A percentile compares a stretch with the other conserved stretches of the same genome.
These are phyloP conservation scores for Atta texana DNA, from an alignment of 1,140 invertebrate species.

Conservation along the genomic window DNA sequence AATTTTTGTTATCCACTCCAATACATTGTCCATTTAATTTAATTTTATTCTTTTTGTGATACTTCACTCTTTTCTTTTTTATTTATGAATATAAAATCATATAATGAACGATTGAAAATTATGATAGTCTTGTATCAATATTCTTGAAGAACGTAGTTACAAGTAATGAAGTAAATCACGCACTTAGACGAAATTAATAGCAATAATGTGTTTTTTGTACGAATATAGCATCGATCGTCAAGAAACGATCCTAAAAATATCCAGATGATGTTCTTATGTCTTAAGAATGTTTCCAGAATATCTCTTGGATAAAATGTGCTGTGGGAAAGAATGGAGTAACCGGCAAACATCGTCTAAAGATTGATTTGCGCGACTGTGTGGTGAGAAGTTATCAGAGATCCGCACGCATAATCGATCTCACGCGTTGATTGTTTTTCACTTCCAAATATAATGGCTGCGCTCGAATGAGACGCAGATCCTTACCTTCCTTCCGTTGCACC, in stretches of 20 bases:
- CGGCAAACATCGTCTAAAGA: background rate
- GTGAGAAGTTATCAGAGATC: constrained; percentile 22
- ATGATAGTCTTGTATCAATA: background rate
- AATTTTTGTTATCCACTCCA: background rate
- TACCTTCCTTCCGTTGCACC: constrained; percentile 69
- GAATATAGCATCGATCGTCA: too few species aligned
- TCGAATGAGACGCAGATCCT: constrained; percentile 74
- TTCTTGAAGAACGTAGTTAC: background rate
- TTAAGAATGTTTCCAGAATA: too few species aligned
- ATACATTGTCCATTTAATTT: background rate
- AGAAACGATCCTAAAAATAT: too few species aligned
- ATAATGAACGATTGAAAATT: background rate
- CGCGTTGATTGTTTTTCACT: constrained; percentile 67
- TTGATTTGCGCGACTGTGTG: background rate
- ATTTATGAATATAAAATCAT: background rate
- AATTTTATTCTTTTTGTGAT: background rate
- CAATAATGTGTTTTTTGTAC: background rate
- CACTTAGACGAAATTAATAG: background rate
- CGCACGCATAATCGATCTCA: background rate
- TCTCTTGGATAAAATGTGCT: too few species aligned
- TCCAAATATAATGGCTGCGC: constrained; percentile 73
- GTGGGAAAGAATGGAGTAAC: background rate
- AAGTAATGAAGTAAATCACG: background rate
- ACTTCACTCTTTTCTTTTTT: too few species aligned
- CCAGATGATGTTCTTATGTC: too few species aligned